These are phyloP conservation scores for Ophioderma brevispina DNA, from an alignment of 35 echinoderm and acorn worm species.

Conservation along the genomic window DNA sequence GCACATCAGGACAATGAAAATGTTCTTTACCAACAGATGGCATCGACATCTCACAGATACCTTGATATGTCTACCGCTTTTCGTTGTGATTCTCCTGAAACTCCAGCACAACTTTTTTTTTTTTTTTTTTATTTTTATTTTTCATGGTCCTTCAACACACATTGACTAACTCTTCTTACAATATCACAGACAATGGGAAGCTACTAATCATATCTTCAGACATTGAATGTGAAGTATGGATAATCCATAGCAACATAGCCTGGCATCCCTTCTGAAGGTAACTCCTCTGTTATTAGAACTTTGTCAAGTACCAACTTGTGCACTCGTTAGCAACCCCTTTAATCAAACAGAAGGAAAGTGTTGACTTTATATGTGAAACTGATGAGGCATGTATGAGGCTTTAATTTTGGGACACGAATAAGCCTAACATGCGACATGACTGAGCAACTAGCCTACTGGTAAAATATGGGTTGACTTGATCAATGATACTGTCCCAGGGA, in stretches of 20 bases:
- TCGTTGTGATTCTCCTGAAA: not conserved
- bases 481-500: not conserved
- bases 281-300: not conserved
- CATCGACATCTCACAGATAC: not conserved
- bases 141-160: not conserved
- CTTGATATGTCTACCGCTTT: not conserved
- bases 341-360: not conserved
- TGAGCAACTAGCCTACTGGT: not conserved
- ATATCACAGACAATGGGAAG: not conserved
- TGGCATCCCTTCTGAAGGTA: not conserved
- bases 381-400: not conserved
- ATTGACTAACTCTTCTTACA: not conserved
- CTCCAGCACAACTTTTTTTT: not conserved
- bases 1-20: not conserved
- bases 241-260: conserved; percentile 7
- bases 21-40: not conserved
- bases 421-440: too few species aligned
- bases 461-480: not conserved
- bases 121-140: too few species aligned
- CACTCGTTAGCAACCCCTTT: not conserved
- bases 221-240: not conserved
- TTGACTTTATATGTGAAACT: not conserved
- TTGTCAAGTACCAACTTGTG: not conserved
- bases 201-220: not conserved
- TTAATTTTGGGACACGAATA: not conserved